phyloP scores from a whole-genome alignment of 2,113 vertebrate genomes.

The Seriola dumerili region DNA sequence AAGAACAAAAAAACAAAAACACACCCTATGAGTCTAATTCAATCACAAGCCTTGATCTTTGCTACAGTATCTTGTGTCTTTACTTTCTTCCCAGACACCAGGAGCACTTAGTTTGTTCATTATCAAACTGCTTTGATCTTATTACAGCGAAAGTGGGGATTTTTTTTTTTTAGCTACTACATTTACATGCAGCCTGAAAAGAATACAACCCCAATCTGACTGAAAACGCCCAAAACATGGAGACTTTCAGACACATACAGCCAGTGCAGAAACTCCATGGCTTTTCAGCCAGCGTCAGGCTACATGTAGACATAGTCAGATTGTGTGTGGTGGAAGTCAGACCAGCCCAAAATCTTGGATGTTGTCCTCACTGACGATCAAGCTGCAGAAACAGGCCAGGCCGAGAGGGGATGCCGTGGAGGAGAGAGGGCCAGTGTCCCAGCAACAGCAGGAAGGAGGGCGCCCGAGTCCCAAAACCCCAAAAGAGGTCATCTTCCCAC shows the following conservation, averaged over 20 bases:
- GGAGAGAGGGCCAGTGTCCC: slow-evolving; percentile 35
- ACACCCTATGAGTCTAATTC: slow-evolving; percentile 40
- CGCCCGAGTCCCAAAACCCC: slow-evolving; percentile 35
- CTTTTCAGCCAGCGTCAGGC: not conserved
- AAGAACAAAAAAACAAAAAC: slow-evolving; percentile 24
- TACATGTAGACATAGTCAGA: slow-evolving; percentile 24
- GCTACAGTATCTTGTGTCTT: slow-evolving; percentile 80
- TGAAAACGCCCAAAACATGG: slow-evolving; percentile 4
- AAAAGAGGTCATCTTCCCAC: slow-evolving; percentile 51
- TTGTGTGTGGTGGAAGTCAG: slow-evolving; percentile 6
- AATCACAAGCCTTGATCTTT: slow-evolving; percentile 75
- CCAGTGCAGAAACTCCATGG: not conserved
- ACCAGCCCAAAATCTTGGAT: not conserved
- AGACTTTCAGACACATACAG: slow-evolving; percentile 2
- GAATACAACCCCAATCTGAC: not conserved
- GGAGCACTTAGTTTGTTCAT: slow-evolving; percentile 39
- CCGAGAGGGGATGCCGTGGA: not conserved
- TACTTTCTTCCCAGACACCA: slow-evolving; percentile 41
- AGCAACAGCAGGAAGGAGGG: slow-evolving; percentile 35
- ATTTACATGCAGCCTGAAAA: slow-evolving; percentile 27
- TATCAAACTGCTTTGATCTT: slow-evolving; percentile 26
- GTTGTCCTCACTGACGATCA: slow-evolving; percentile 25
- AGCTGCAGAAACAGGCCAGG: slow-evolving; percentile 40
- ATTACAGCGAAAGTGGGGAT: not conserved
- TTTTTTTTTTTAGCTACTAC: slow-evolving; percentile 10